Conservation (phyloP, 2,113 vertebrate genomes). For the pig (Sus scrofa) region DNA sequence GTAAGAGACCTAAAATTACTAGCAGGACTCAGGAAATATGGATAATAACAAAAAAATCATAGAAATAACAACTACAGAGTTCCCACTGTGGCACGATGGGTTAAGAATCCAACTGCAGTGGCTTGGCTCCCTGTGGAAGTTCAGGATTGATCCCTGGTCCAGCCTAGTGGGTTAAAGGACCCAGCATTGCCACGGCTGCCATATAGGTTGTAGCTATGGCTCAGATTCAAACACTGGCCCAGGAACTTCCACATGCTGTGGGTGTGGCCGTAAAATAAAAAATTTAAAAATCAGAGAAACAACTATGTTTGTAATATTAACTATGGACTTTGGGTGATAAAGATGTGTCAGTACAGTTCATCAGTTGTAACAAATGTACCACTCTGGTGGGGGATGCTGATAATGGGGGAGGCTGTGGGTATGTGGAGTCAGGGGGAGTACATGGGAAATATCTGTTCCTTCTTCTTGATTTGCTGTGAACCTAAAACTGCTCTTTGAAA, state of each 20-base stretch:
- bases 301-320: not conserved
- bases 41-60: conserved; percentile 28
- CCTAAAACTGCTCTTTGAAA: not conserved
- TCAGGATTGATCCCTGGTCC: no score
- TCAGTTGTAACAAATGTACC: not conserved
- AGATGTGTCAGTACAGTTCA: not conserved
- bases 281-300: conserved; percentile 29
- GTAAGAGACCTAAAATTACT: not conserved
- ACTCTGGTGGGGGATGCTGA: not conserved
- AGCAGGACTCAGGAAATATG: not conserved
- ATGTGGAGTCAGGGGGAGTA: not conserved
- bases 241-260: no score
- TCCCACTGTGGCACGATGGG: no score
- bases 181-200: no score
- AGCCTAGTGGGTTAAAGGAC: no score
- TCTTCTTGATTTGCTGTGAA: not conserved
- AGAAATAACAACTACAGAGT: conserved; percentile 20
- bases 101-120: no score
- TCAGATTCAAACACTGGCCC: no score
- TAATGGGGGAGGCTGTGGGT: not conserved
- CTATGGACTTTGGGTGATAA: not conserved
- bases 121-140: no score
- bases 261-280: not conserved
- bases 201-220: no score
- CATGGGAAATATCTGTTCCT: not conserved